phyloP scores from a whole-genome alignment of 1,140 invertebrate species.

The Lycorma delicatula region DNA sequence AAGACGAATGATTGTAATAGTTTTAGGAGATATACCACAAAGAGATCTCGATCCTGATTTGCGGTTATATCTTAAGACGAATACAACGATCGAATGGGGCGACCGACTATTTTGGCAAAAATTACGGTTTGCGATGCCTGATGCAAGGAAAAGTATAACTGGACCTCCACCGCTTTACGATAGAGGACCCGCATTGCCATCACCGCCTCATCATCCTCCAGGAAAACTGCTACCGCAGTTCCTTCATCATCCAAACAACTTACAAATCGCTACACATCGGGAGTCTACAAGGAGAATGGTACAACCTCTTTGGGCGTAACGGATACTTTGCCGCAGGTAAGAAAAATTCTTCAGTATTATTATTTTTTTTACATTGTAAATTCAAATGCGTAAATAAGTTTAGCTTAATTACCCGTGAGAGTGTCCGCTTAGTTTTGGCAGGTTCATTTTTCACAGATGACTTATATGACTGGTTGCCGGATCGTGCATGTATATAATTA shows the following conservation, averaged over 20 bases:
- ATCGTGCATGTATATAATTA: no score
- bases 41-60: constrained; percentile 84
- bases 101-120: constrained; percentile 94
- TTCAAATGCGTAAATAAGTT: no score
- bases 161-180: constrained; percentile 12
- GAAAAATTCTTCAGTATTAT: constrained; percentile 19
- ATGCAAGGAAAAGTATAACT: constrained; percentile 31
- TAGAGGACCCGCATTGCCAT: constrained; percentile 5
- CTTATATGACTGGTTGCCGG: no score
- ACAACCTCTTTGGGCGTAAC: constrained; percentile 50
- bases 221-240: constrained; percentile 30
- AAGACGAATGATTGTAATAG: constrained; percentile 73
- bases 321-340: constrained; percentile 49
- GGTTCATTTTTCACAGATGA: no score
- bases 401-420: no score
- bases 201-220: constrained; percentile 11
- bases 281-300: constrained; percentile 38
- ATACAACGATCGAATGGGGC: constrained; percentile 84
- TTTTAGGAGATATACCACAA: constrained; percentile 73
- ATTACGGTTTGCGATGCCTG: constrained; percentile 81
- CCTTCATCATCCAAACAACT: constrained; percentile 33
- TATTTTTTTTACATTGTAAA: no score
- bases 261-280: constrained; percentile 22
- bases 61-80: constrained; percentile 77
- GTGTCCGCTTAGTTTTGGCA: no score